A percentile compares a stretch with the other conserved stretches of the same genome.
phyloP scores from a whole-genome alignment of 2,113 vertebrate genomes.

The Bubo blakistoni region DNA sequence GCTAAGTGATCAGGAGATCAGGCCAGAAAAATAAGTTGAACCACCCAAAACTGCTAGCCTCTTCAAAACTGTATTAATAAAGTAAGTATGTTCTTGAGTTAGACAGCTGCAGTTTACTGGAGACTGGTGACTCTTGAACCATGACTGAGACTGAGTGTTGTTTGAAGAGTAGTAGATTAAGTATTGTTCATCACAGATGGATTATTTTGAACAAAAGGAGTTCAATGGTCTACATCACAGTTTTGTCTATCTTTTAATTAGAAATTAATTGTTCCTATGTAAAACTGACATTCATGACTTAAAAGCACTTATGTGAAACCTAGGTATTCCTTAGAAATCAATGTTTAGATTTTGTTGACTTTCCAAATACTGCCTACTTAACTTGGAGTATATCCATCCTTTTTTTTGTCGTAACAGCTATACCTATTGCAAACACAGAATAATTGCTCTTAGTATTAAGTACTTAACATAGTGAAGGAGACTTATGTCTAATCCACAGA shows the following conservation, averaged over 20 bases:
- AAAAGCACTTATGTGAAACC: neutral
- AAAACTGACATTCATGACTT: neutral
- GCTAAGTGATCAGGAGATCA: neutral
- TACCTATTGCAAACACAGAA: neutral
- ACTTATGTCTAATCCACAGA: neutral
- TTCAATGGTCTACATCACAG: neutral
- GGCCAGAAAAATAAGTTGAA: neutral
- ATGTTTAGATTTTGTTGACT: neutral
- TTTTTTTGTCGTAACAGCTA: neutral
- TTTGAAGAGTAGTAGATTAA: neutral
- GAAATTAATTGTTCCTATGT: neutral
- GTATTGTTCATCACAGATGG: neutral
- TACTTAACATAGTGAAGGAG: neutral
- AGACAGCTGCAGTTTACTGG: neutral
- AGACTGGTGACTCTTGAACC: neutral
- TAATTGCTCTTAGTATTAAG: neutral
- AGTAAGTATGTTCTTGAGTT: neutral
- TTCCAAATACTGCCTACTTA: neutral
- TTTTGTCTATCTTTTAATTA: neutral
- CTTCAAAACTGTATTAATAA: neutral
- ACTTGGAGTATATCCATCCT: neutral
- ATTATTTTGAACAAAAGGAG: neutral
- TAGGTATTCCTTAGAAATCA: neutral
- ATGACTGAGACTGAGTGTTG: neutral
- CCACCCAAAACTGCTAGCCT: neutral